A percentile compares a stretch with the other conserved stretches of the same genome.
Conservation (phyloP, 2,888 invertebrate genomes). For the Neria commutata region DNA sequence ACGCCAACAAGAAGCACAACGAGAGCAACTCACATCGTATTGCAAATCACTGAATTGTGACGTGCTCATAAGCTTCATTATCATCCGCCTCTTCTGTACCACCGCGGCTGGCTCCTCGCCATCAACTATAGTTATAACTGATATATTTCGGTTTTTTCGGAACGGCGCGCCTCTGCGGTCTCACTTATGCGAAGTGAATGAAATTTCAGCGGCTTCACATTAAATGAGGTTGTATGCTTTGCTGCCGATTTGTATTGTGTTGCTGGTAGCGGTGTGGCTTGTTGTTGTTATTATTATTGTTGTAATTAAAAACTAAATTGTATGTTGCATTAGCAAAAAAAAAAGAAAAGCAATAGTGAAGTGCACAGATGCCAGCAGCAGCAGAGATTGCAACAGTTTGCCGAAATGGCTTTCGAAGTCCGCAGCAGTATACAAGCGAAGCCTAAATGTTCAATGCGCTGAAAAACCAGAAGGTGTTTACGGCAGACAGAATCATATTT, state of each 20-base stretch:
- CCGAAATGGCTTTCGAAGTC: no score
- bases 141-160: no score
- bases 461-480: no score
- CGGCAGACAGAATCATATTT: no score
- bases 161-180: no score
- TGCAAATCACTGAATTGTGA: constrained; percentile 51
- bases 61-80: constrained; percentile 50
- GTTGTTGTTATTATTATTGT: constrained; percentile 12
- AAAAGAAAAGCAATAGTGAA: no score
- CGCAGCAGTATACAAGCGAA: no score
- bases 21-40: constrained; percentile 24
- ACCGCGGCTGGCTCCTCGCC: constrained; percentile 3
- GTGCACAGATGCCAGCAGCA: no score
- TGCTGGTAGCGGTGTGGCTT: constrained; percentile 14
- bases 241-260: constrained; percentile 12
- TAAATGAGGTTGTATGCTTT: constrained; percentile 24
- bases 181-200: no score
- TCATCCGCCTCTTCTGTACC: constrained; percentile 29
- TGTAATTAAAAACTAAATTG: constrained; percentile 7
- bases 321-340: background rate
- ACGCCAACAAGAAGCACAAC: background rate
- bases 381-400: no score
- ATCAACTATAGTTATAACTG: background rate
- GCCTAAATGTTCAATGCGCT: no score
- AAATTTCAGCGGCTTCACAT: constrained; percentile 14